A percentile compares a stretch with the other conserved stretches of the same genome.
phyloP scores from a whole-genome alignment of 2,113 vertebrate genomes.

The Pterocles gutturalis region DNA sequence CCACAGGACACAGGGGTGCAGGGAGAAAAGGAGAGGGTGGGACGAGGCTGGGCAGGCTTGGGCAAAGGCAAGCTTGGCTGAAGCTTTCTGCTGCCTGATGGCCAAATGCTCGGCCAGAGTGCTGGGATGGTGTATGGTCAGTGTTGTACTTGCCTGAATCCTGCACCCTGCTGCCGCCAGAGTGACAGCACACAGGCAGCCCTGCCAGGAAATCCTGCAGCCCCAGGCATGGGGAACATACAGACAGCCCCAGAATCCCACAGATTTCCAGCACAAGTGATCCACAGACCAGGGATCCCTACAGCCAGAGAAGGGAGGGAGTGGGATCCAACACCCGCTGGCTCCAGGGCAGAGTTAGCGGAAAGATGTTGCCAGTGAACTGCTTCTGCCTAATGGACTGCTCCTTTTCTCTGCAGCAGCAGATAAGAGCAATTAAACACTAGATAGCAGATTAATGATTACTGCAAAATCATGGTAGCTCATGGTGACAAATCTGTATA shows the following conservation, averaged over 20 bases:
- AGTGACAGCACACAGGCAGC: background rate
- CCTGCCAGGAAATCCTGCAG: background rate
- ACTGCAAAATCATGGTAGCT: slow-evolving; percentile 48
- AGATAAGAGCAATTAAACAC: slow-evolving; percentile 71
- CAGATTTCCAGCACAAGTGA: background rate
- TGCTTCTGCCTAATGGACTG: slow-evolving; percentile 62
- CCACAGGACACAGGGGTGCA: fast-evolving
- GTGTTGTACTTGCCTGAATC: fast-evolving
- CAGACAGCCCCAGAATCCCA: background rate
- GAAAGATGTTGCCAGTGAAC: background rate
- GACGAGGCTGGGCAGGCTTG: background rate
- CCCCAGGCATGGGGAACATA: fast-evolving
- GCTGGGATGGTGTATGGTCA: background rate
- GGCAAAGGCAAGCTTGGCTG: background rate
- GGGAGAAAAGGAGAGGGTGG: background rate
- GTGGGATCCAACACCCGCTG: fast-evolving
- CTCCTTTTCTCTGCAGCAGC: slow-evolving; percentile 51
- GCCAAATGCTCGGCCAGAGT: background rate
- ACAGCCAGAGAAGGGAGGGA: background rate
- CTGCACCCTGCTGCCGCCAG: background rate
- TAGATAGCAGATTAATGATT: slow-evolving; percentile 69
- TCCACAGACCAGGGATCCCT: background rate
- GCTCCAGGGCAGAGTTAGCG: background rate
- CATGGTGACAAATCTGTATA: slow-evolving; percentile 67
- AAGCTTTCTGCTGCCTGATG: background rate